Percentiles rank a stretch among this genome's conserved stretches.
Conservation (phyloP, 2,797 vertebrate species). For the Streptopelia turtur region DNA sequence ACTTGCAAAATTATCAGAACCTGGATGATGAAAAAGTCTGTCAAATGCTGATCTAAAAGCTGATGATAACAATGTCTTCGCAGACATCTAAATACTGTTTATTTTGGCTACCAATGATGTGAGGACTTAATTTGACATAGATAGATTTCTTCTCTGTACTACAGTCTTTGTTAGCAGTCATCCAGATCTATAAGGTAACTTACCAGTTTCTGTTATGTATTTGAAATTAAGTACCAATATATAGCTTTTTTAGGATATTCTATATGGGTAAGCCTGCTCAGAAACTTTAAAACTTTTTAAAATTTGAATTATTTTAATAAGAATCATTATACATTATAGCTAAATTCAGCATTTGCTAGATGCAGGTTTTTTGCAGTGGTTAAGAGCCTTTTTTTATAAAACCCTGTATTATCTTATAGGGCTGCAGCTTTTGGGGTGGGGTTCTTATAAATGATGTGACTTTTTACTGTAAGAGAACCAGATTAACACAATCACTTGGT, state of each 20-base stretch:
- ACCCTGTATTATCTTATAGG: neutral
- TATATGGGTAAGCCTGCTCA: neutral
- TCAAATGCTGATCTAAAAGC: neutral
- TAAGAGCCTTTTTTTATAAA: neutral
- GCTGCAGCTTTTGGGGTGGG: neutral
- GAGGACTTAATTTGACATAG: neutral
- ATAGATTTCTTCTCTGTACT: neutral
- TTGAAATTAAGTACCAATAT: neutral
- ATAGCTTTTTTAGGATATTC: neutral
- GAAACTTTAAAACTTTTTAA: neutral
- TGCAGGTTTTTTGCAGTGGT: neutral
- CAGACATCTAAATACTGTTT: neutral
- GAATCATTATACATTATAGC: neutral
- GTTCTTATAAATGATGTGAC: neutral
- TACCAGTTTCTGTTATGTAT: neutral
- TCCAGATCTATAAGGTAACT: neutral
- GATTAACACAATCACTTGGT: slow-evolving; percentile 37
- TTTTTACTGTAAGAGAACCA: neutral
- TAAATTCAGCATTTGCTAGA: neutral
- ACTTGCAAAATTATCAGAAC: neutral
- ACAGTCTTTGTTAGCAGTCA: neutral
- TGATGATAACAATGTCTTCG: neutral
- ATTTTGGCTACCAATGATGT: neutral
- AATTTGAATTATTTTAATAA: neutral
- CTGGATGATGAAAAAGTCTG: neutral